Base-by-base conservation (phyloP, 2,888 invertebrate genomes). In the Rapana venosa region DNA sequence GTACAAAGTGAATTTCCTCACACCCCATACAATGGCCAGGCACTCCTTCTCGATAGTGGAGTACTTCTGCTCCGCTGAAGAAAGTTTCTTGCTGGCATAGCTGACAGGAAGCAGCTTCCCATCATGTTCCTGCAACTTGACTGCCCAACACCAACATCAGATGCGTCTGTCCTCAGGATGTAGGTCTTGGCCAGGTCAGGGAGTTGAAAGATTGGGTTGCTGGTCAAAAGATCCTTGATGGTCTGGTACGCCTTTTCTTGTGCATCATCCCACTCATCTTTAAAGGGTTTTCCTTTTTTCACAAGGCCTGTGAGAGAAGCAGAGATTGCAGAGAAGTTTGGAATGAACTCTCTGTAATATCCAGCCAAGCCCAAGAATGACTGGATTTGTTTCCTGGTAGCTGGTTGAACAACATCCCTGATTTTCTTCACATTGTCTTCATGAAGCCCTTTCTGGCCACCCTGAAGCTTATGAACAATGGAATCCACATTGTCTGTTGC, bases 61-160 rank as follows among this genome's bases (percentile, higher is more conserved):
- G n/a, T 74, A 87, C n/a, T 35, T 22, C 2, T 11, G 35, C 66
- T 87, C 87, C 0, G 61, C 47, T 30, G 22, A 74, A 5, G 26
- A 8, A 20, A 87, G 30, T 74, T 87, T 87, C 36, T 47, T 77
- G 56, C 87, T 77, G 11, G 61, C 61, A 35, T 86, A 86, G 20
- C 30, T 20, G 20, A 86, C 26, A 26, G 86, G 86, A 1, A 20
- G 1, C 8, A n/a, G 30, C 22, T 11, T n/a, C n/a, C 15, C 58
- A 2, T 87, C 87, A 47, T 58, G 56, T 47, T 17, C n/a, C 26
- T 74, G 87, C 35, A 74, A 17, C 13, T 70, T 8, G 5, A 70
- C 35, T 26, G 87, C 87, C 87, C 87, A 17, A 87, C 11, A 11
- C 70, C 74, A 22, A 4, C 0, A 13, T 15, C n/a, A 26, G 74